Conservation (phyloP, 2,888 invertebrate species). For the Blastobasis lacticolella region DNA sequence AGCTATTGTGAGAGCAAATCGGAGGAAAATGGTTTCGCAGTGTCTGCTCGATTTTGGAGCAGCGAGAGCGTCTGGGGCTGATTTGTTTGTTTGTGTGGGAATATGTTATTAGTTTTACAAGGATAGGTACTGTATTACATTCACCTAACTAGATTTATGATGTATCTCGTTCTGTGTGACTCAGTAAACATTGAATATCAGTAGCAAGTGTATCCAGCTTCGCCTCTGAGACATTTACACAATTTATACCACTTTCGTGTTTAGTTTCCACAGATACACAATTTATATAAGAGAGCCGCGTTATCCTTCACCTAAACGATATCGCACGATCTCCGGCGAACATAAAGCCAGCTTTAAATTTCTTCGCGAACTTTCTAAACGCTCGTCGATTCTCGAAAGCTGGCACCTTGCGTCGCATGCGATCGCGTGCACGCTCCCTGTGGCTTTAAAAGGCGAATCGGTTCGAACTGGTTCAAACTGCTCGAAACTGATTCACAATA, state of each 20-base stretch:
- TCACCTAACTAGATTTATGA: neutral
- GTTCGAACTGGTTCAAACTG: too few species aligned
- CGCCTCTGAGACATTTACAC: neutral
- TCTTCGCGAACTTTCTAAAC: constrained; percentile 14
- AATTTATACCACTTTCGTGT: neutral
- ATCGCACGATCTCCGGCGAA: constrained; percentile 7
- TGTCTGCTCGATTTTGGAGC: constrained; percentile 60
- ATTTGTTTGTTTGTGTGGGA: constrained; percentile 21
- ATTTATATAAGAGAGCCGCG: neutral
- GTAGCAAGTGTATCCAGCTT: neutral
- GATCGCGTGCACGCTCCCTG: constrained; percentile 27
- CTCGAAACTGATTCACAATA: constrained; percentile 27
- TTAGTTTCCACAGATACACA: neutral
- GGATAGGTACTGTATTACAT: neutral
- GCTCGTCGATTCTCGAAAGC: constrained; percentile 15
- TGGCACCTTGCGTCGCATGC: constrained; percentile 43
- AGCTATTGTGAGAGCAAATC: constrained; percentile 69
- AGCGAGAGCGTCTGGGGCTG: constrained; percentile 20
- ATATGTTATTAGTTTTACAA: constrained; percentile 14
- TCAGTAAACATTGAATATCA: too few species aligned
- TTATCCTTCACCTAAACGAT: neutral
- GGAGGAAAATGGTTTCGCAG: constrained; percentile 60
- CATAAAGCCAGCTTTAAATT: constrained; percentile 14
- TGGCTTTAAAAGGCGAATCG: constrained; percentile 51
- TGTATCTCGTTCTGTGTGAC: too few species aligned